Evolutionary conservation across 1,140 invertebrate species (phyloP), one percentile per base, ranked within the genome.

Genomic region (Oncopeltus fasciatus): DNA sequence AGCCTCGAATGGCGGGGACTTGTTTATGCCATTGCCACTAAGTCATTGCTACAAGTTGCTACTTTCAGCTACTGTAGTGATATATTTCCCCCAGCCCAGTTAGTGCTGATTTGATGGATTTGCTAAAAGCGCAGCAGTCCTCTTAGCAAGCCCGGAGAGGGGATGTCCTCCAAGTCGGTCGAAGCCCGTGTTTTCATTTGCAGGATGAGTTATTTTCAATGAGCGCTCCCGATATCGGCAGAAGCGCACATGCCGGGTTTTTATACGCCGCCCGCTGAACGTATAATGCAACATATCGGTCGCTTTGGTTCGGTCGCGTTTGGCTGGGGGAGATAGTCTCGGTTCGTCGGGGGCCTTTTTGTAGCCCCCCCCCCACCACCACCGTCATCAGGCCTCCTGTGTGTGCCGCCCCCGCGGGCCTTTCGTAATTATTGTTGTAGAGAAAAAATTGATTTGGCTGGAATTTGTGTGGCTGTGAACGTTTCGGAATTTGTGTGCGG

Each of bases 171-270:
- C 26, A 24, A 53, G 26, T 53, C 26, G 26, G 49, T 24, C 20
- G 24, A 14, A 14, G 26, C 20, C 49, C 18, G 20, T 53, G 49
- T 53, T 53, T 53, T 53, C 49, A 53, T 53, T 53, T 53, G 26
- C 21, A 24, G 49, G 49, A 53, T 53, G 49, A 53, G 49, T 53
- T 53, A 53, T 53, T 53, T 53, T 53, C 49, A 53, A 53, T 53
- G 49, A 53, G 20, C 26, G 49, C n/a, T 20, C 24, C 18, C 49
- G 21, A 53, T n/a, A n/a, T 53, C 49, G 21, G 49, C 24, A 24
- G 14, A 24, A 14, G 49, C 14, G 49, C 49, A 53, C 49, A 24
- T n/a, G n/a, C n/a, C n/a, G n/a, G n/a, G n/a, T n/a, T n/a, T n/a
- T n/a, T n/a, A n/a, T n/a, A n/a, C n/a, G n/a, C n/a, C n/a, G n/a